Evolutionary conservation across 2,888 invertebrate genomes (phyloP).

Genomic region (Amphipoea oculea): DNA sequence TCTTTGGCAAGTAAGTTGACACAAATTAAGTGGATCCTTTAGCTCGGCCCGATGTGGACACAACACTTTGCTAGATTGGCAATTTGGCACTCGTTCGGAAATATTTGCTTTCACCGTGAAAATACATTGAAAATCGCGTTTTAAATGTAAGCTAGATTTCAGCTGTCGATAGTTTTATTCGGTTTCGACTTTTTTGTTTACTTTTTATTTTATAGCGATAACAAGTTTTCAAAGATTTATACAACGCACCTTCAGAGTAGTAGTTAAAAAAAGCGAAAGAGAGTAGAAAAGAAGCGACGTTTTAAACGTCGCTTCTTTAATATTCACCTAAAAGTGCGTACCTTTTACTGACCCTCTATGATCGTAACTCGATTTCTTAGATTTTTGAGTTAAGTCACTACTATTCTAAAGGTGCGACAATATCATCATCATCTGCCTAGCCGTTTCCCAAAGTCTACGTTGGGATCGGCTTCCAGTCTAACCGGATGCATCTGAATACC

Average conservation of each 20-base stretch:
- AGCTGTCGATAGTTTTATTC: conserved; percentile 20
- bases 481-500: not conserved
- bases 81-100: conserved; percentile 81
- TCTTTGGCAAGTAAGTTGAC: conserved; percentile 68
- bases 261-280: no score
- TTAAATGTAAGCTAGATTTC: conserved; percentile 48
- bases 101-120: conserved; percentile 71
- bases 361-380: no score
- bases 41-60: conserved; percentile 74
- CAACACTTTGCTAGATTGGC: conserved; percentile 84
- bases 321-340: no score
- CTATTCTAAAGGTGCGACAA: not conserved
- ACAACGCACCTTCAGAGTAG: not conserved
- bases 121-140: conserved; percentile 59
- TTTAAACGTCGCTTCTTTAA: no score
- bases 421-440: not conserved
- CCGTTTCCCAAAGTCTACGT: not conserved
- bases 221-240: not conserved
- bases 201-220: not conserved
- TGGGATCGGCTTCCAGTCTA: not conserved
- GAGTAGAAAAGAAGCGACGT: no score
- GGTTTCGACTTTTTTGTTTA: not conserved
- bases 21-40: conserved; percentile 66
- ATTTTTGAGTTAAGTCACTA: no score
- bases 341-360: no score